Evolutionary conservation across 2,113 vertebrate species (phyloP), one percentile per base, ranked within the genome.

Genomic region (Gnathonemus longibarbis): DNA sequence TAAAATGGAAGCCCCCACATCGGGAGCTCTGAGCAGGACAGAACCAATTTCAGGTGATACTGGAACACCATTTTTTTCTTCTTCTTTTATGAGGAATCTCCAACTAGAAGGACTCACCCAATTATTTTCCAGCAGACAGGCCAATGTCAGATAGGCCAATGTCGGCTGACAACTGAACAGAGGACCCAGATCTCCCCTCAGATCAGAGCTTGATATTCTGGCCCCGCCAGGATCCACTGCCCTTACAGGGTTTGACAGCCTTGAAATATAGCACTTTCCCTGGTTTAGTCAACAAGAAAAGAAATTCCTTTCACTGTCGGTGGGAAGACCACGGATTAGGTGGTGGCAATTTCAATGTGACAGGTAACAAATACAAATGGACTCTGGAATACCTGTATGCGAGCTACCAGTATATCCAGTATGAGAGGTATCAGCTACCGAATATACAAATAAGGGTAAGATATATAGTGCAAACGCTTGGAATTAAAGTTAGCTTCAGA

Each of bases 51-150:
- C 83, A 84, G 83, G 83, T 24, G 83, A 84, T n/a, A 3, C 42
- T 11, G 42, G 5, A 3, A 24, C 19, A n/a, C 83, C 39, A n/a
- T 24, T 48, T 27, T 10, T 27, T 27, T 27, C n/a, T 21, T 21
- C n/a, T 19, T 39, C 6, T 21, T 24, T 84, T 84, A 84, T 48
- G 45, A 84, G 17, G 83, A n/a, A 9, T 84, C 45, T n/a, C 83
- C 74, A 80, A 84, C 6, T 24, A 46, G 24, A 46, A 84, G 45
- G 77, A 45, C 42, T 83, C 83, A n/a, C 83, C 83, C 83, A 84
- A 84, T 84, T 46, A 84, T 84, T 84, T 84, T 80, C 74, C 35
- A 39, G 3, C 74, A 80, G 83, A 84, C 83, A 84, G 45, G 83
- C 83, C 83, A 11, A n/a, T 84, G 83, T 84, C 83, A 84, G 21